A percentile compares a stretch with the other conserved stretches of the same genome.
phyloP scores from a whole-genome alignment of 2,888 invertebrate species.

The Listrodromus nycthemerus region DNA sequence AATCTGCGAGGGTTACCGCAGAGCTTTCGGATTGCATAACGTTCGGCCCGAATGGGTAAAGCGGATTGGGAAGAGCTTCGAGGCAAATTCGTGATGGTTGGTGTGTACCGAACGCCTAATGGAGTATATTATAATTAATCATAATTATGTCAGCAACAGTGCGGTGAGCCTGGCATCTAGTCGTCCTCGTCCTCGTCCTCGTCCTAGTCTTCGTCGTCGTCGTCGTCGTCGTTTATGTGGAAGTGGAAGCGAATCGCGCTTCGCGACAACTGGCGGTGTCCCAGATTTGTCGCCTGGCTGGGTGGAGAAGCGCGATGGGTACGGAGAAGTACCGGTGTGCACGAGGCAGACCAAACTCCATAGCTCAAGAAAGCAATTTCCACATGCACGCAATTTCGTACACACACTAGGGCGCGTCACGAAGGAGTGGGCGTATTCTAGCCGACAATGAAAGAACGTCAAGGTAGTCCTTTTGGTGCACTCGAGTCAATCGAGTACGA shows the following conservation, averaged over 20 bases:
- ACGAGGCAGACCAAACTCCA: neutral
- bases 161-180: conserved; percentile 18
- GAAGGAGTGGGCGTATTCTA: neutral
- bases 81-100: conserved; percentile 1
- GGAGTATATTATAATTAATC: conserved; percentile 75
- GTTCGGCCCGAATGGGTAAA: conserved; percentile 1
- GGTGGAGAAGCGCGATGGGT: conserved; percentile 21
- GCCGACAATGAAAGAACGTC: neutral
- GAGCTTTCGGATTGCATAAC: conserved; percentile 3
- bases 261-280: conserved; percentile 69
- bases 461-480: neutral
- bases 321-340: neutral
- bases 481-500: neutral
- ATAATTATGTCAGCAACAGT: conserved; percentile 75
- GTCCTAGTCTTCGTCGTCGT: conserved; percentile 24
- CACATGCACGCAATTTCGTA: neutral
- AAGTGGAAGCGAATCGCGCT: conserved; percentile 36
- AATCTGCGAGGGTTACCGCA: conserved; percentile 1
- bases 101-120: conserved; percentile 13
- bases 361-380: conserved; percentile 3
- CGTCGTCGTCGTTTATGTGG: neutral
- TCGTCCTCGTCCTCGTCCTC: conserved; percentile 24
- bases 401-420: neutral
- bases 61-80: neutral
- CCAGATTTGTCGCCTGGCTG: conserved; percentile 65